Evolutionary conservation across 37 sponge, comb jelly and placozoan species (phyloP), one percentile per base, ranked within the genome.

Genomic region (Lycopodina hypogea): DNA sequence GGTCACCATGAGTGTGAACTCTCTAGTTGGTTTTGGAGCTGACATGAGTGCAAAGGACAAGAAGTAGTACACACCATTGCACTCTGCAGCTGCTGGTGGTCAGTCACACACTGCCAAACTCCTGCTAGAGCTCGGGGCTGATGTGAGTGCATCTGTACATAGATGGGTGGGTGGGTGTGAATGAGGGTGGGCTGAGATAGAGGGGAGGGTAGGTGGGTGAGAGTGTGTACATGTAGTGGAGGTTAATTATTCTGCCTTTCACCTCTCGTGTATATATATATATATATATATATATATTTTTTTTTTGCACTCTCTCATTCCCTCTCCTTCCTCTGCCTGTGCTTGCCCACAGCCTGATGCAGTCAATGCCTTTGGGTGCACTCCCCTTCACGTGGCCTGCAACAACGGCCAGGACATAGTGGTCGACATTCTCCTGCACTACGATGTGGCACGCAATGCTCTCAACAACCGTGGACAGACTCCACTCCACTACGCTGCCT

Each of bases 381-480:
- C 93, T 37, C 87, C 96, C 1, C 85, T 95, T 53, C 96, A 95
- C 56, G 86, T 95, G 22, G 96, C 96, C 68, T 95, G 96, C 72
- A 84, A 92, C 71, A 88, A 89, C 73, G 96, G 96, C 7, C 93
- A 92, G 38, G 96, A 95, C 51, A 87, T 86, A 11, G 86, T 91
- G 62, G 94, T 95, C 22, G 72, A 75, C 67, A 78, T 82, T 21
- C 83, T 95, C 24, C 83, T 92, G 36, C 89, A 86, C 40, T 76
- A 86, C 69, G 76, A 81, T 19, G 90, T 90, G 30, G 23, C 73
- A 17, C 34, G 86, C 62, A 86, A 89, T 51, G 78, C 84, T 14
- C 74, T 88, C 32, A 95, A 95, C 78, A 80, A 88, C 81, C 85
- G 89, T 63, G 90, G 93, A 9, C 93, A 95, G 92, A 90, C 94